Conservation (phyloP, 2,888 invertebrate species). For the Epinotia ramella region DNA sequence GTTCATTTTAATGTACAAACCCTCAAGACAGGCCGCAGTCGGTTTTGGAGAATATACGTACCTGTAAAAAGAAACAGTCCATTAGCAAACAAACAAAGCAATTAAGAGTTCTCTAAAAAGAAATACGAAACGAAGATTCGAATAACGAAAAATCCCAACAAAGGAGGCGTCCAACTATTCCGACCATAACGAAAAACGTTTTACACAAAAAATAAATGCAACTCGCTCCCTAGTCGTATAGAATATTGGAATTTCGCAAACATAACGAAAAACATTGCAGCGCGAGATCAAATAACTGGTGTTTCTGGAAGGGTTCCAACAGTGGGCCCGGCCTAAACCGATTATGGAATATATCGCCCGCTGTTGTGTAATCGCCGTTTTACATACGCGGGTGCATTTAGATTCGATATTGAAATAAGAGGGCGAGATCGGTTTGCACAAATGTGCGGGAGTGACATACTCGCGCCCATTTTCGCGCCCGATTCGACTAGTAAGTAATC, state of each 20-base stretch:
- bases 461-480: not conserved
- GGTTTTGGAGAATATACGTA: conserved; percentile 11
- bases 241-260: conserved; percentile 31
- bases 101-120: conserved; percentile 7
- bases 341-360: conserved; percentile 25
- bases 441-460: not conserved
- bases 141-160: conserved; percentile 13
- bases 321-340: conserved; percentile 9
- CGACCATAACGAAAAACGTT: conserved; percentile 10
- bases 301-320: conserved; percentile 34
- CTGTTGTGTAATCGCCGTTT: conserved; percentile 4
- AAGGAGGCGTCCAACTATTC: conserved; percentile 5
- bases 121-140: not conserved
- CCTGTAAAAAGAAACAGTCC: conserved; percentile 25
- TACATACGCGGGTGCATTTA: not conserved
- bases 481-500: too few species aligned
- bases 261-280: conserved; percentile 15
- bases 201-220: conserved; percentile 16
- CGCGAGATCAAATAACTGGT: conserved; percentile 21
- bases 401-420: conserved; percentile 22
- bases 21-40: not conserved
- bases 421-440: not conserved
- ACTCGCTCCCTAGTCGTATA: conserved; percentile 1
- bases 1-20: not conserved
- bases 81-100: conserved; percentile 1